A percentile compares a stretch with the other conserved stretches of the same genome.
Conservation (phyloP, 35 echinoderm and acorn worm species). For the Chiridota heheva region DNA sequence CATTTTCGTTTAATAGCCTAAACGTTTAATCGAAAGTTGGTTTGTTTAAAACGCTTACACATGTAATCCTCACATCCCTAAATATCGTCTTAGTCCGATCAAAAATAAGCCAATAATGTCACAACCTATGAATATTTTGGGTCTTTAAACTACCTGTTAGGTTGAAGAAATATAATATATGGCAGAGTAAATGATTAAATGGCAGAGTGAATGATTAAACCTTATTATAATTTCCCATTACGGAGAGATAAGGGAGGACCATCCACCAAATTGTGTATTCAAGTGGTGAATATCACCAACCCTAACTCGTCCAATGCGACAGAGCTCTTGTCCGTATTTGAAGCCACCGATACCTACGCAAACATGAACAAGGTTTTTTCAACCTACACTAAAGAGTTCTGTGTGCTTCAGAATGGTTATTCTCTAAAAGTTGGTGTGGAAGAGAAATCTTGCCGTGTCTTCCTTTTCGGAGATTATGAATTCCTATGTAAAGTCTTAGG, state of each 20-base stretch:
- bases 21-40: too few species aligned
- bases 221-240: neutral
- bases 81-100: too few species aligned
- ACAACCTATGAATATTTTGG: too few species aligned
- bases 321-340: neutral
- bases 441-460: neutral
- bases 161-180: too few species aligned
- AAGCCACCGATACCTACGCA: neutral
- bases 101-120: too few species aligned
- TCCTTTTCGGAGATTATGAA: neutral
- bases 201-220: too few species aligned
- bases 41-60: too few species aligned
- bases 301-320: neutral
- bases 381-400: neutral
- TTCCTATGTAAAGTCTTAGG: neutral
- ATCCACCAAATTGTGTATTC: constrained; percentile 1
- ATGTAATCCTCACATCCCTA: too few species aligned
- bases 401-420: neutral
- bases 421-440: neutral
- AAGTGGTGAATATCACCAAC: neutral
- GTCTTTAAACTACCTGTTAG: too few species aligned
- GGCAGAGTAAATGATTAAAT: too few species aligned
- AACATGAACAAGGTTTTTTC: neutral
- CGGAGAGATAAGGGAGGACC: constrained; percentile 10
- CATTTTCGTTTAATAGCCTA: too few species aligned